Evolutionary conservation across 2,797 vertebrate genomes (phyloP).

Genomic region (Okamejei kenojei): DNA sequence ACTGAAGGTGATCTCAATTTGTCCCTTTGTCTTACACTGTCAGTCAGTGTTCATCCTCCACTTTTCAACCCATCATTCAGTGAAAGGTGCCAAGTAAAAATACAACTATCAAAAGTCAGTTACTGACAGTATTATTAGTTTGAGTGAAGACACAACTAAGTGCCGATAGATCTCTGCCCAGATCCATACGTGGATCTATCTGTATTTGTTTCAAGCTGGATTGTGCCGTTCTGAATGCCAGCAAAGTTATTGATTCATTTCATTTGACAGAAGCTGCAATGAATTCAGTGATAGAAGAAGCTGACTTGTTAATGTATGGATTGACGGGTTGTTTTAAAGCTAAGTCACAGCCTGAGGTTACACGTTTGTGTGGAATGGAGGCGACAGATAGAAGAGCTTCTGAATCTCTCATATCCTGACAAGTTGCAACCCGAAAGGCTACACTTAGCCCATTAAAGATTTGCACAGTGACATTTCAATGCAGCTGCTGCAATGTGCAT

Average conservation of each 20-base stretch:
- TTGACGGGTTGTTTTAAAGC: constrained; percentile 37
- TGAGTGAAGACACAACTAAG: constrained; percentile 26
- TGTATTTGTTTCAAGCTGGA: constrained; percentile 20
- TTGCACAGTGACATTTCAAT: constrained; percentile 96
- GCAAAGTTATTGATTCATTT: constrained; percentile 32
- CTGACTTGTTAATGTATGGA: constrained; percentile 31
- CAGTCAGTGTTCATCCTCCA: constrained; percentile 2
- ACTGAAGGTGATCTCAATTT: neutral
- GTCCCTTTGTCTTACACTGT: constrained; percentile 27
- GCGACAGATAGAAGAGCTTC: constrained; percentile 62
- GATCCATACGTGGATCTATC: constrained; percentile 11
- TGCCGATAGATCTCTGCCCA: neutral
- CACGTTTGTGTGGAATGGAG: constrained; percentile 67
- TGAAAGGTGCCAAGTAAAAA: constrained; percentile 32
- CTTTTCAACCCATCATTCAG: constrained; percentile 32
- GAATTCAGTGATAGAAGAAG: constrained; percentile 30
- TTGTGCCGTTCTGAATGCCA: neutral
- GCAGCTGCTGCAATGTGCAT: constrained; percentile 70
- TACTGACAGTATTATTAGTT: constrained; percentile 21
- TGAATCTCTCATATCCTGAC: constrained; percentile 93
- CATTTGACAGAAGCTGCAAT: constrained; percentile 31
- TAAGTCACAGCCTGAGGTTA: constrained; percentile 82
- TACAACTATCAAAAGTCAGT: constrained; percentile 31
- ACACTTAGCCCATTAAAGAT: constrained; percentile 99
- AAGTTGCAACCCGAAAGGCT: constrained; percentile 97